phyloP scores from a whole-genome alignment of 2,113 vertebrate genomes.

The Shinisaurus crocodilurus region DNA sequence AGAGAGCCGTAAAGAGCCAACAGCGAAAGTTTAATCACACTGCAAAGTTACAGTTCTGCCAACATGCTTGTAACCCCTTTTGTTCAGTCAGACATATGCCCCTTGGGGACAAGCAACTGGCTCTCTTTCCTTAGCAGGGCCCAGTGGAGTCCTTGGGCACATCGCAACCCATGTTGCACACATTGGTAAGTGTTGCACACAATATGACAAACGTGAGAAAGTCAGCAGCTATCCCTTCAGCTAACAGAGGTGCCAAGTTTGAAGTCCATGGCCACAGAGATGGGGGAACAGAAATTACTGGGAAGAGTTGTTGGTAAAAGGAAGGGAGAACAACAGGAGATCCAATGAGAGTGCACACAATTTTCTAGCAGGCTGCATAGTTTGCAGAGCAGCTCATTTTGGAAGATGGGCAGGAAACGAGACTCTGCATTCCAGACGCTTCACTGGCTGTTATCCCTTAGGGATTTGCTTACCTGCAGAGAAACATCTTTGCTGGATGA shows the following conservation, averaged over 20 bases:
- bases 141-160: slow-evolving; percentile 30
- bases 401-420: slow-evolving; percentile 1
- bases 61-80: slow-evolving; percentile 21
- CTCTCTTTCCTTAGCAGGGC: neutral
- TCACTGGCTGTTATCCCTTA: slow-evolving; percentile 22
- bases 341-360: neutral
- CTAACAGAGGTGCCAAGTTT: slow-evolving; percentile 30
- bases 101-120: neutral
- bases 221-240: slow-evolving; percentile 32
- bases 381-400: slow-evolving; percentile 23
- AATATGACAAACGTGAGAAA: slow-evolving; percentile 21
- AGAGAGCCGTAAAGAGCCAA: slow-evolving; percentile 10
- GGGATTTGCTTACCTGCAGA: slow-evolving; percentile 67
- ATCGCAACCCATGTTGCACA: slow-evolving; percentile 18
- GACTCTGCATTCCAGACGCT: slow-evolving; percentile 28
- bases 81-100: fast-evolving
- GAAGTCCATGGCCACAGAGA: slow-evolving; percentile 34
- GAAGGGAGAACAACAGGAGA: neutral
- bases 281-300: neutral
- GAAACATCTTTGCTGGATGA: slow-evolving; percentile 43
- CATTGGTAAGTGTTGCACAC: neutral
- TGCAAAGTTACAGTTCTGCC: neutral
- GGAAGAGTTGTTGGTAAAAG: neutral
- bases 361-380: neutral
- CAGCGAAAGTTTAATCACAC: neutral